Percentiles rank a stretch among this genome's conserved stretches.
Evolutionary conservation across 2,113 vertebrate genomes (phyloP).

Genomic region (Sphyrna mokarran): DNA sequence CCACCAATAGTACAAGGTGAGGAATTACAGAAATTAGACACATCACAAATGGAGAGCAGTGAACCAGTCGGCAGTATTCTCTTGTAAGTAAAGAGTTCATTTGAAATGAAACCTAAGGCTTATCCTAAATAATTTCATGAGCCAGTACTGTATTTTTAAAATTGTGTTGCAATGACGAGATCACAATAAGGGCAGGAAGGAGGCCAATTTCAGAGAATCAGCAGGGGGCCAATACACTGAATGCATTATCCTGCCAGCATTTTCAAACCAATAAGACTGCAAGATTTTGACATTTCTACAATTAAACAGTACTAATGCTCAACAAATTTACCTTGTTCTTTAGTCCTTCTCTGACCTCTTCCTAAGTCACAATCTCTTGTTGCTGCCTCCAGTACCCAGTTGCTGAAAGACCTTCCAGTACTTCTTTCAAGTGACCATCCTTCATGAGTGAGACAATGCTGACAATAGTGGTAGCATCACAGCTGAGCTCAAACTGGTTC

Average conservation of each 20-base stretch:
- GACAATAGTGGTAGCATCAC: neutral
- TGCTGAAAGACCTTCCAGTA: neutral
- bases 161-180: neutral
- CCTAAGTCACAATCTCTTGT: too few relatives aligned
- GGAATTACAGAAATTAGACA: neutral
- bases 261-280: neutral
- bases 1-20: neutral
- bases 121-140: slow-evolving; percentile 7
- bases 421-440: neutral
- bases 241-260: neutral
- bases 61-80: neutral
- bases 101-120: neutral
- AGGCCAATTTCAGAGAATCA: neutral
- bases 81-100: neutral
- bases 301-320: neutral
- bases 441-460: neutral
- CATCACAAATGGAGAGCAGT: neutral
- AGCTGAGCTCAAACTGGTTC: neutral
- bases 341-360: neutral
- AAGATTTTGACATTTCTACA: neutral
- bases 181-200: neutral
- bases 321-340: neutral
- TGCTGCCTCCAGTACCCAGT: neutral
- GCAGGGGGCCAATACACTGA: neutral
- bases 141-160: neutral